Conservation (phyloP, 2,888 invertebrate species). For the Hyposoter didymator region DNA sequence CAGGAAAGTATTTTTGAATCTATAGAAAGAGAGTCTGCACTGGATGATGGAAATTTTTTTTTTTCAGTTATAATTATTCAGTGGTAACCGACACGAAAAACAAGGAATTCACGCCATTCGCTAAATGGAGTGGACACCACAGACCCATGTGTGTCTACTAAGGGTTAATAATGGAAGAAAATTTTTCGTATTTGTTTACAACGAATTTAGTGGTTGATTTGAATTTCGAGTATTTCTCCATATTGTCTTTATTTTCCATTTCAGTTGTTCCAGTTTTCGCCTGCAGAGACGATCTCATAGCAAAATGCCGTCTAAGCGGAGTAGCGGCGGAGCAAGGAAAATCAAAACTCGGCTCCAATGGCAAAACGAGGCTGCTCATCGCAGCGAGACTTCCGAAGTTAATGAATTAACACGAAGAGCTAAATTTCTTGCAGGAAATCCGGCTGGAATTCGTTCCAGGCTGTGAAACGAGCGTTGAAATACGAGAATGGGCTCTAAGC, state of each 20-base stretch:
- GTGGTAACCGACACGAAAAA: no score
- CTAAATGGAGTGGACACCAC: no score
- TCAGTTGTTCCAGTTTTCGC: not conserved
- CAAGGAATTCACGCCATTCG: no score
- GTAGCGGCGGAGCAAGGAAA: conserved; percentile 3
- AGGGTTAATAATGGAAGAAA: not conserved
- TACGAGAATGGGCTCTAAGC: conserved; percentile 53
- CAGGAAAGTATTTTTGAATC: no score
- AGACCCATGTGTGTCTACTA: no score
- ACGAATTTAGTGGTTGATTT: not conserved
- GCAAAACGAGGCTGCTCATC: conserved; percentile 22
- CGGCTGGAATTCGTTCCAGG: conserved; percentile 62
- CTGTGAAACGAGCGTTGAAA: conserved; percentile 58
- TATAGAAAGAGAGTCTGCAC: no score
- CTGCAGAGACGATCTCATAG: not conserved
- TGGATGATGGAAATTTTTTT: no score
- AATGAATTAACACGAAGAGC: conserved; percentile 63
- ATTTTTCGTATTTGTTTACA: not conserved
- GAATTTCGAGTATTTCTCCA: not conserved
- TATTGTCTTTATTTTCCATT: not conserved
- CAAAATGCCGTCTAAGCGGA: not conserved
- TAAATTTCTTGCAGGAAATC: conserved; percentile 65
- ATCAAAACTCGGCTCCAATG: conserved; percentile 18
- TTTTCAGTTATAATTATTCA: no score
- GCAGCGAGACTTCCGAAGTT: conserved; percentile 65